These are phyloP conservation scores for Andrena hattorfiana DNA, from an alignment of 2,888 invertebrate species.

Conservation along the genomic window DNA sequence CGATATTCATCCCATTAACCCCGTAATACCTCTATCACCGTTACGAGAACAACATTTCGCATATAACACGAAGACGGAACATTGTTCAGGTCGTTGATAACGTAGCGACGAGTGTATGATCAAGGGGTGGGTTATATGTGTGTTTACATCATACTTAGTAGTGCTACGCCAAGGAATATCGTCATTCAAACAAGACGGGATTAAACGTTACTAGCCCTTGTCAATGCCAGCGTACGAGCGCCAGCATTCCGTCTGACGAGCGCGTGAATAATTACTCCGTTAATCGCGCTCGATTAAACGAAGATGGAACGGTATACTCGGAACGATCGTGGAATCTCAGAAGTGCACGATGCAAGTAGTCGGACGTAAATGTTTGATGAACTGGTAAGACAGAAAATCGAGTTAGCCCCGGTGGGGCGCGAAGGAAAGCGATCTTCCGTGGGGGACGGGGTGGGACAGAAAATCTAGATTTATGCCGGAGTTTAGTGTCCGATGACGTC, in stretches of 20 bases:
- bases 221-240: neutral
- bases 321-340: conserved; percentile 17
- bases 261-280: conserved; percentile 35
- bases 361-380: conserved; percentile 61
- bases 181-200: neutral
- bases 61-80: no score
- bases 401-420: conserved; percentile 36
- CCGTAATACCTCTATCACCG: neutral
- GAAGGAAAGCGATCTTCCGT: conserved; percentile 28
- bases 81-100: no score
- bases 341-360: conserved; percentile 37
- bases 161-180: neutral
- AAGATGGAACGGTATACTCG: conserved; percentile 33
- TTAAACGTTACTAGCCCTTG: neutral
- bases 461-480: conserved; percentile 68
- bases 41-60: neutral
- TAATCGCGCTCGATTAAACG: conserved; percentile 20
- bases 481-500: conserved; percentile 69
- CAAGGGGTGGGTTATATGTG: no score
- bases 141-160: no score
- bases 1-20: neutral
- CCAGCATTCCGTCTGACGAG: neutral
- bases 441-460: conserved; percentile 22
- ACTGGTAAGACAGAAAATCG: conserved; percentile 58
- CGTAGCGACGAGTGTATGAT: no score